Conservation (phyloP, 2,797 vertebrate species). For the Galaxias olidus region DNA sequence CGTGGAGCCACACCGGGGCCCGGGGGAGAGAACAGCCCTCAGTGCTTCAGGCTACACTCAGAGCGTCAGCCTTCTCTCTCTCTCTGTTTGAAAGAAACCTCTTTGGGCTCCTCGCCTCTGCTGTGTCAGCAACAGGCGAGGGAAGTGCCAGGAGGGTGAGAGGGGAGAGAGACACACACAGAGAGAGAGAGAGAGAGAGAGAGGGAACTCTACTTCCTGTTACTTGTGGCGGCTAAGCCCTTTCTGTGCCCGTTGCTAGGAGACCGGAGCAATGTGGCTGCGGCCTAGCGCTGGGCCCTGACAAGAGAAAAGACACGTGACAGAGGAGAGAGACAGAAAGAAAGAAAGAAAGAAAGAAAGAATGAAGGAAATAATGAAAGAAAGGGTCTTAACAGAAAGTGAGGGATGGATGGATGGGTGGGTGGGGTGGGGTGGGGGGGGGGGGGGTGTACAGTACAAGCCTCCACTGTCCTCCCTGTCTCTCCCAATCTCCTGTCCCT, state of each 20-base stretch:
- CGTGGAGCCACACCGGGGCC: no score
- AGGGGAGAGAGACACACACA: slow-evolving; percentile 3
- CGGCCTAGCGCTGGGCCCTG: slow-evolving; percentile 35
- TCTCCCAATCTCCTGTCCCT: slow-evolving; percentile 12
- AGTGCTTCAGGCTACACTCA: no score
- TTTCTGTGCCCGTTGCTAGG: slow-evolving; percentile 74
- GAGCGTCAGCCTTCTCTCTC: slow-evolving; percentile 39
- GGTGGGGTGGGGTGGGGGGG: no score
- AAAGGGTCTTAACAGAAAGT: no score
- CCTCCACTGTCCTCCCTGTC: background rate
- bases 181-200: background rate
- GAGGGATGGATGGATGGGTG: slow-evolving; percentile 21
- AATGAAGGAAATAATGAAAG: slow-evolving; percentile 18
- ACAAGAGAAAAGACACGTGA: slow-evolving; percentile 32
- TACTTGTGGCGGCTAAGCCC: slow-evolving; percentile 44
- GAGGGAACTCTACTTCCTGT: slow-evolving; percentile 44
- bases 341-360: slow-evolving; percentile 6
- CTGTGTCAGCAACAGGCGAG: slow-evolving; percentile 75
- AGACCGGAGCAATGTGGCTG: slow-evolving; percentile 59
- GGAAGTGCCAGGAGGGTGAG: slow-evolving; percentile 44
- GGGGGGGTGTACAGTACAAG: slow-evolving; percentile 39
- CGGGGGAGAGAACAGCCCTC: no score
- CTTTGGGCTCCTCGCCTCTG: slow-evolving; percentile 44
- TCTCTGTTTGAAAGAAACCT: slow-evolving; percentile 60
- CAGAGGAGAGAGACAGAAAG: slow-evolving; percentile 4